Evolutionary conservation across 2,888 invertebrate species (phyloP), one percentile per base, ranked within the genome.

Genomic region (Psococerastis gibbosa): DNA sequence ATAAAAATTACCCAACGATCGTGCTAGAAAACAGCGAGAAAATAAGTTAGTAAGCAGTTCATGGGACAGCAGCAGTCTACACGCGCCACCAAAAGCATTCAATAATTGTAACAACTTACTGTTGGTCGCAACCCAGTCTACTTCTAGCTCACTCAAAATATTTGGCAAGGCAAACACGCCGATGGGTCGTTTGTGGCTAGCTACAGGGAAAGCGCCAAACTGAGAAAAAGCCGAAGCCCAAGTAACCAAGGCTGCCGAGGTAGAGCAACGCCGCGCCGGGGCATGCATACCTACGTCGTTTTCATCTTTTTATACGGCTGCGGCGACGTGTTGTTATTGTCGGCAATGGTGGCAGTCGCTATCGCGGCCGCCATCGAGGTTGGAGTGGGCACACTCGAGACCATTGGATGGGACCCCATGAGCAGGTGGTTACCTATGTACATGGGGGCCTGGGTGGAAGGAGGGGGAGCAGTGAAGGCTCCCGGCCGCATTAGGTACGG

Each of bases 271-370:
- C 27, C 27, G 11, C 27, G 11, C 8, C 11, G 11, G 27, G 27
- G 27, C 27, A 27, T 27, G 27, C 27, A 27, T 9, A 20, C 38
- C 68, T 78, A 80, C 60, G 78, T 83, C 56, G 85, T 85, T 69
- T 85, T 85, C 76, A 85, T 78, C 68, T 85, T 85, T 67, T 87
- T 87, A 66, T 82, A 85, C 46, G 87, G 87, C 61, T 84, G 84
- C 59, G 81, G 69, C 17, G 73, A 72, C 47, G 70, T 68, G 50
- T 62, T 62, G 51, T 65, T 65, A 50, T 62, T 64, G 52, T 64
- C 64, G 52, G 47, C 22, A 41, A 42, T 34, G 46, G 47, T 6
- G 43, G 45, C 34, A 43, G 47, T 22, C 45, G 51, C 51, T 22
- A 53, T 48, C 42, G 61, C 63, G 53, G 62, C 61, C 42, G 62